phyloP scores from a whole-genome alignment of 2,113 vertebrate species.

The Piaya cayana region DNA sequence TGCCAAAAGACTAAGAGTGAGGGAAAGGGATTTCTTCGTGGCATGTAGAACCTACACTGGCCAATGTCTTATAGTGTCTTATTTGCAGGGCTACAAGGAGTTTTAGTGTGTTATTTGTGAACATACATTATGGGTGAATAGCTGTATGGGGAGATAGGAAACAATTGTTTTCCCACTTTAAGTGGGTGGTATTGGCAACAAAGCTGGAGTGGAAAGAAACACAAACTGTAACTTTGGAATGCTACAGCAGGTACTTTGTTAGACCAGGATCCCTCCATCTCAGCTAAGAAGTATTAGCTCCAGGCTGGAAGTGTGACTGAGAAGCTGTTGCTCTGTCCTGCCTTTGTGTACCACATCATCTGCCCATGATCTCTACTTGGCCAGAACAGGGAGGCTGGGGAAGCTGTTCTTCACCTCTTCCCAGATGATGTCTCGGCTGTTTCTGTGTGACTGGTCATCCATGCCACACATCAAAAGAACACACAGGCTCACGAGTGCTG shows the following conservation, averaged over 20 bases:
- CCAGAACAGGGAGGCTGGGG: neutral
- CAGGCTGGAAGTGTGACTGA: neutral
- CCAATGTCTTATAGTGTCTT: rapidly evolving
- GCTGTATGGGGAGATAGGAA: neutral
- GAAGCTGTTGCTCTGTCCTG: neutral
- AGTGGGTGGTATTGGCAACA: neutral
- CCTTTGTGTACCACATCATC: rapidly evolving
- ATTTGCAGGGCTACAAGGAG: neutral
- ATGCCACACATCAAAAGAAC: neutral
- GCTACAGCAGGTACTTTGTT: neutral
- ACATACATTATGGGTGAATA: rapidly evolving
- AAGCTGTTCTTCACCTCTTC: neutral
- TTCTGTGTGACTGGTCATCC: neutral
- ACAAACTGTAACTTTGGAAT: neutral
- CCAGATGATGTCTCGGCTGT: neutral
- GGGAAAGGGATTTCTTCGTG: neutral
- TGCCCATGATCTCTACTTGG: neutral
- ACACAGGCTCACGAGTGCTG: neutral
- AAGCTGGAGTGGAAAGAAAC: neutral
- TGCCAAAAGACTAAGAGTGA: neutral
- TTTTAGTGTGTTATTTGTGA: neutral
- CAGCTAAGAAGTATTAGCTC: neutral
- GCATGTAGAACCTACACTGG: neutral
- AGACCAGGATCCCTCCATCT: neutral
- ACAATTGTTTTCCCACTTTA: neutral